Conservation (phyloP, 2,797 vertebrate genomes). For the Miichthys miiuy region DNA sequence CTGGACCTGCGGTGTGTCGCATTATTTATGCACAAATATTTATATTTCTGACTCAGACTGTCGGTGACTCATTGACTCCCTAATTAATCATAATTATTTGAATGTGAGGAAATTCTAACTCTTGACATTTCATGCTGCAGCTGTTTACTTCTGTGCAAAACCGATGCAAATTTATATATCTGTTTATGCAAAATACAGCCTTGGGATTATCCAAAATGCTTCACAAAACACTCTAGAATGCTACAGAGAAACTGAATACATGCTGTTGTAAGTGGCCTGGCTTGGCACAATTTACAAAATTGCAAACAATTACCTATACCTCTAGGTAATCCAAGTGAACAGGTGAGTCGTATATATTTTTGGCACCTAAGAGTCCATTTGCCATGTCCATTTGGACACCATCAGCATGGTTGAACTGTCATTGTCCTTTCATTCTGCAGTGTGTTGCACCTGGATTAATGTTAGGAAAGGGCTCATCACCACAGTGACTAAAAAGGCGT, state of each 20-base stretch:
- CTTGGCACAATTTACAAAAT: background rate
- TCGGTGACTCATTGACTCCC: slow-evolving; percentile 14
- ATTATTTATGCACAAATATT: slow-evolving; percentile 47
- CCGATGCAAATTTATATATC: slow-evolving; percentile 20
- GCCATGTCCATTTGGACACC: background rate
- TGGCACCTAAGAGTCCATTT: background rate
- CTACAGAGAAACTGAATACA: background rate
- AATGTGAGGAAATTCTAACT: slow-evolving; percentile 24
- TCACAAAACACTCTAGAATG: slow-evolving; percentile 1
- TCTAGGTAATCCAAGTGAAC: background rate
- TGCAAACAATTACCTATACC: background rate
- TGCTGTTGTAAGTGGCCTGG: background rate
- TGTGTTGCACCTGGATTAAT: background rate
- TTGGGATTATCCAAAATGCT: background rate
- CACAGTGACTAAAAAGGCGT: background rate
- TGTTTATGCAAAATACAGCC: slow-evolving; percentile 24
- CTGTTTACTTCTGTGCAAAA: slow-evolving; percentile 30
- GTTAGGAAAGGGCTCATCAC: background rate
- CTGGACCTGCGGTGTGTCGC: slow-evolving; percentile 21
- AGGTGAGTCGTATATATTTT: slow-evolving; percentile 1
- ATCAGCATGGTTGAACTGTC: background rate
- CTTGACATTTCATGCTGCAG: slow-evolving; percentile 52
- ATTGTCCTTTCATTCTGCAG: background rate
- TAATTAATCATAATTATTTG: slow-evolving; percentile 47
- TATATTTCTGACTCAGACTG: slow-evolving; percentile 16